Conservation (phyloP, 2,113 vertebrate genomes). For the Eira barbara region DNA sequence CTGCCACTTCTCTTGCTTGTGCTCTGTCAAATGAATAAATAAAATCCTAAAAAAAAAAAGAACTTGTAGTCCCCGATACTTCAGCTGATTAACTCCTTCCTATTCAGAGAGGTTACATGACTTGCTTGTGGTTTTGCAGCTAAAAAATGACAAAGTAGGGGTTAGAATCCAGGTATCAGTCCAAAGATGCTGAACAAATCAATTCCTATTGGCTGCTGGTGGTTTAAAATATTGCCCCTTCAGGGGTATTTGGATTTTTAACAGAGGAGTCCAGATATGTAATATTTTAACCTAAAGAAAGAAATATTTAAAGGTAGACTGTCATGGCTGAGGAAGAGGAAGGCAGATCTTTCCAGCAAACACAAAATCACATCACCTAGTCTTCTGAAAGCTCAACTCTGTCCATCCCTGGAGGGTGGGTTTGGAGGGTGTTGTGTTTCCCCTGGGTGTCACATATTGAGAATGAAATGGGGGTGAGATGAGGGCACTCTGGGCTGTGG, state of each 20-base stretch:
- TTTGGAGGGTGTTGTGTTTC: neutral
- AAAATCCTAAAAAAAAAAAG: neutral
- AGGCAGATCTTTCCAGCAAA: neutral
- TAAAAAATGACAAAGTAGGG: neutral
- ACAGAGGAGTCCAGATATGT: neutral
- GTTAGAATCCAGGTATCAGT: conserved; percentile 42
- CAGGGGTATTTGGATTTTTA: neutral
- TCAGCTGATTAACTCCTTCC: neutral
- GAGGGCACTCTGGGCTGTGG: neutral
- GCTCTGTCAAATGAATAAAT: neutral
- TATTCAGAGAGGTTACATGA: neutral
- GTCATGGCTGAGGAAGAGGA: neutral
- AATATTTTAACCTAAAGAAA: neutral
- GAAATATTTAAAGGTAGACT: neutral
- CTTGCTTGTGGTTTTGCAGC: neutral
- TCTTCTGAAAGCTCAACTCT: neutral
- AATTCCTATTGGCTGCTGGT: neutral
- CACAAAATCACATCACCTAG: neutral
- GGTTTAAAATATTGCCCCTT: neutral
- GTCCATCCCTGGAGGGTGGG: neutral
- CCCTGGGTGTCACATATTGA: neutral
- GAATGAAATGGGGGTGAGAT: neutral
- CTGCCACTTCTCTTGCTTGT: neutral
- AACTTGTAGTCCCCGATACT: neutral
- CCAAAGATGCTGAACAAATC: neutral